Percentiles rank a stretch among this genome's conserved stretches.
These are phyloP conservation scores for Euphydryas editha DNA, from an alignment of 2,888 invertebrate genomes.

Conservation along the genomic window DNA sequence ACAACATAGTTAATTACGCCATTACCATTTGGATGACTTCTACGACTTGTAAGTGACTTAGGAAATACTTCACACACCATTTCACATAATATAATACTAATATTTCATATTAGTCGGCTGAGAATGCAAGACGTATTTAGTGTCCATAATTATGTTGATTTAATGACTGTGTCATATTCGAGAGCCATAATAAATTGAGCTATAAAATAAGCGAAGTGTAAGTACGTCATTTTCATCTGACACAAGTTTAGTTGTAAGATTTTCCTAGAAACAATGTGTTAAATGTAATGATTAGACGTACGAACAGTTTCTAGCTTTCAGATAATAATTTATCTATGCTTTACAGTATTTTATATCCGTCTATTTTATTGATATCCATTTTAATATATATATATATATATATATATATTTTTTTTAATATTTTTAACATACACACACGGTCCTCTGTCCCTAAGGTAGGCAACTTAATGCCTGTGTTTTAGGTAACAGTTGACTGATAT, in stretches of 20 bases:
- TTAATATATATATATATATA: no score
- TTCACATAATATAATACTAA: conserved; percentile 5
- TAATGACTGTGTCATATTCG: conserved; percentile 12
- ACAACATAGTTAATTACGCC: not conserved
- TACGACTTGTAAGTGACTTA: not conserved
- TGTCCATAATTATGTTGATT: conserved; percentile 9
- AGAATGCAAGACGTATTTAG: not conserved
- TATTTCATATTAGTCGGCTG: not conserved
- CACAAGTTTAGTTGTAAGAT: conserved; percentile 1
- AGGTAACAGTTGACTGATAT: no score
- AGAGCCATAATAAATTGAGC: conserved; percentile 3
- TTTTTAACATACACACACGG: no score
- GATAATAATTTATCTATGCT: not conserved
- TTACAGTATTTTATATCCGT: no score
- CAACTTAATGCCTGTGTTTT: no score
- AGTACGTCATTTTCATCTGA: not conserved
- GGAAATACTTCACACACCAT: conserved; percentile 2
- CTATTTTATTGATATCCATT: no score
- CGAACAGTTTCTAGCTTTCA: not conserved
- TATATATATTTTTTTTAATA: no score
- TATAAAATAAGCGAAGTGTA: conserved; percentile 5
- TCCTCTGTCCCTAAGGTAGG: no score
- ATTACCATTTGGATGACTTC: not conserved
- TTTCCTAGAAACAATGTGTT: conserved; percentile 1
- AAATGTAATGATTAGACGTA: not conserved